Evolutionary conservation across 2,113 vertebrate genomes (phyloP).

Genomic region (Chloroceryle aenea): DNA sequence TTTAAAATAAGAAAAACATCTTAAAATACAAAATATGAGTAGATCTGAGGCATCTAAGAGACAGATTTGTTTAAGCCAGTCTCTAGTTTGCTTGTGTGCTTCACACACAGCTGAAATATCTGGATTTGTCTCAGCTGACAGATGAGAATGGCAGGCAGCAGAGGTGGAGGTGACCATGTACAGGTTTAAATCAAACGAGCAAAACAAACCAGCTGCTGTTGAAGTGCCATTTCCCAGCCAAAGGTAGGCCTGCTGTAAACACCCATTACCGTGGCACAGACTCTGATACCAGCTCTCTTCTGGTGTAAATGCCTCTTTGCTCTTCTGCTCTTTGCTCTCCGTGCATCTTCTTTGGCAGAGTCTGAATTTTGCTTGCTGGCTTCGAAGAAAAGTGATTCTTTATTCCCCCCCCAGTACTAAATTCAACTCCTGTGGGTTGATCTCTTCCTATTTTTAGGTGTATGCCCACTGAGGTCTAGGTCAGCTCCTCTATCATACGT

Average conservation of each 20-base stretch:
- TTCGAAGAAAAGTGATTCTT: neutral
- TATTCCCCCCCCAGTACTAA: neutral
- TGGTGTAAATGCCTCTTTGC: neutral
- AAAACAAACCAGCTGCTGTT: neutral
- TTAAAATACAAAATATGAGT: neutral
- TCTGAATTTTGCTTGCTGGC: neutral
- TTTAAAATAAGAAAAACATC: neutral
- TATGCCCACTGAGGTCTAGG: neutral
- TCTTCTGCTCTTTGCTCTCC: neutral
- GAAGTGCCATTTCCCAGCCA: neutral
- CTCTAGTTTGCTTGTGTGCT: neutral
- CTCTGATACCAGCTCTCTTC: neutral
- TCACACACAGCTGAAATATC: conserved; percentile 14
- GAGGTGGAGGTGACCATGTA: neutral
- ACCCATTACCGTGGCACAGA: neutral
- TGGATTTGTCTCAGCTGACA: conserved; percentile 24
- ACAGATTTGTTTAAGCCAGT: neutral
- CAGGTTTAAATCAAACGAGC: neutral
- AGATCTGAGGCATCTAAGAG: neutral
- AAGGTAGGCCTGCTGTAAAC: neutral
- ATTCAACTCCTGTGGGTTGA: neutral
- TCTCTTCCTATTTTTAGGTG: neutral
- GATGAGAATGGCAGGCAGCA: neutral
- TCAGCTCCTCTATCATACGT: neutral
- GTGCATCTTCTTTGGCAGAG: neutral